Evolutionary conservation across 2,888 invertebrate genomes (phyloP).

Genomic region (Fragum sueziense): DNA sequence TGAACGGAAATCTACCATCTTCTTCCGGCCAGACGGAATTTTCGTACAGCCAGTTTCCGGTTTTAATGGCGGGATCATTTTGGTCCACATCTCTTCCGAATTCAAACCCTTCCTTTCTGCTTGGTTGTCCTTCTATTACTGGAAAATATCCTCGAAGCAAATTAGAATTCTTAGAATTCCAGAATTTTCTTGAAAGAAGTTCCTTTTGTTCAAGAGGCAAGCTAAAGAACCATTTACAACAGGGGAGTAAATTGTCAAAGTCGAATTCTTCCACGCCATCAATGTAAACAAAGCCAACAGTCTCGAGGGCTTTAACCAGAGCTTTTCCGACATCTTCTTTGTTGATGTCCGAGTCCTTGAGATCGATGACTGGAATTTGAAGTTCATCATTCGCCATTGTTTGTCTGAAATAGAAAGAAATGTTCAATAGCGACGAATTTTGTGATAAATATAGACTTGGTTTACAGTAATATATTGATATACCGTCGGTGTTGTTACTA

Average conservation of each 20-base stretch:
- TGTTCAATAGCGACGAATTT: neutral
- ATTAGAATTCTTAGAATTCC: slow-evolving; percentile 63
- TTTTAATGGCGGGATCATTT: slow-evolving; percentile 46
- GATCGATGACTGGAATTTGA: slow-evolving; percentile 62
- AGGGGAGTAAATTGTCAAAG: slow-evolving; percentile 50
- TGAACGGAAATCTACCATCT: slow-evolving; percentile 62
- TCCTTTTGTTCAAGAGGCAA: slow-evolving; percentile 56
- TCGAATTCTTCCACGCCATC: slow-evolving; percentile 63
- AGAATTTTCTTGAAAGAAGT: slow-evolving; percentile 55
- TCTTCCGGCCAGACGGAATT: slow-evolving; percentile 60
- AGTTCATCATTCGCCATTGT: neutral
- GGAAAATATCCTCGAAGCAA: slow-evolving; percentile 70
- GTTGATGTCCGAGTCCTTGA: slow-evolving; percentile 52
- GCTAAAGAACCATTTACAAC: slow-evolving; percentile 65
- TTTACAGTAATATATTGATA: too few species aligned
- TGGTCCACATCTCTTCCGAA: slow-evolving; percentile 54
- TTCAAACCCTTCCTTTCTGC: slow-evolving; percentile 70
- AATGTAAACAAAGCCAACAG: slow-evolving; percentile 65
- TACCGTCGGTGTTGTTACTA: too few species aligned
- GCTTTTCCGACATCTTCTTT: slow-evolving; percentile 51
- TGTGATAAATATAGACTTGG: too few species aligned
- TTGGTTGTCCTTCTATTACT: slow-evolving; percentile 56
- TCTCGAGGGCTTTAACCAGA: slow-evolving; percentile 64
- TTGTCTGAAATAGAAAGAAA: slow-evolving; percentile 7
- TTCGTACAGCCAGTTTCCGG: slow-evolving; percentile 64